phyloP scores from a whole-genome alignment of 2,797 vertebrate species.

The Sebastes elongatus region DNA sequence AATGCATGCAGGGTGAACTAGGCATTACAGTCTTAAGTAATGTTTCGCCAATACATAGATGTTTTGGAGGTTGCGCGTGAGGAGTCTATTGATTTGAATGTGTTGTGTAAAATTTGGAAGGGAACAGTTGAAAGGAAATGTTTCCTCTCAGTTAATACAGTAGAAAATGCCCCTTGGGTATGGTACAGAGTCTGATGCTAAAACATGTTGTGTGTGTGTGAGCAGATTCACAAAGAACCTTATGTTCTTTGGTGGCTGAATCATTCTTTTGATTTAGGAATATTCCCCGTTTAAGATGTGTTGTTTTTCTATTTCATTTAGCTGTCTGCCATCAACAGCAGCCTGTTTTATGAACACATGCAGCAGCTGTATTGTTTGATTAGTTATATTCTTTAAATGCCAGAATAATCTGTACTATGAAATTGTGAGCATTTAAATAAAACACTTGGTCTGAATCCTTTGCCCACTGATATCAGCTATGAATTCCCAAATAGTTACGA shows the following conservation, averaged over 20 bases:
- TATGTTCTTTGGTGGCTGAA: not conserved
- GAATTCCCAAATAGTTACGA: not conserved
- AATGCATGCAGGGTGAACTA: no score
- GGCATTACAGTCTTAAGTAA: not conserved
- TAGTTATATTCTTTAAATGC: not conserved
- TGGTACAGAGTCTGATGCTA: not conserved
- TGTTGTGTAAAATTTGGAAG: not conserved
- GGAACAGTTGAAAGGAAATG: not conserved
- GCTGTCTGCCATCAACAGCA: not conserved
- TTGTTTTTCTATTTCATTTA: not conserved
- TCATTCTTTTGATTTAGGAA: not conserved
- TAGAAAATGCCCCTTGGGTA: not conserved
- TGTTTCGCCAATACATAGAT: not conserved
- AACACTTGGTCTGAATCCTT: not conserved
- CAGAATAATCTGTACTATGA: not conserved
- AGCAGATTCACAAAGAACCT: not conserved
- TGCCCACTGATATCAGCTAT: no score
- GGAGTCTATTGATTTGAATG: not conserved
- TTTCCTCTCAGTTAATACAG: not conserved
- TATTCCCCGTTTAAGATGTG: not conserved
- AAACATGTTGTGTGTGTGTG: not conserved
- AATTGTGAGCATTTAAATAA: not conserved
- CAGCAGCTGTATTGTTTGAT: not conserved
- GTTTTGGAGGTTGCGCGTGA: not conserved
- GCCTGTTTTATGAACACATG: not conserved